Conservation (phyloP, 2,113 vertebrate genomes). For the Engraulis encrasicolus region DNA sequence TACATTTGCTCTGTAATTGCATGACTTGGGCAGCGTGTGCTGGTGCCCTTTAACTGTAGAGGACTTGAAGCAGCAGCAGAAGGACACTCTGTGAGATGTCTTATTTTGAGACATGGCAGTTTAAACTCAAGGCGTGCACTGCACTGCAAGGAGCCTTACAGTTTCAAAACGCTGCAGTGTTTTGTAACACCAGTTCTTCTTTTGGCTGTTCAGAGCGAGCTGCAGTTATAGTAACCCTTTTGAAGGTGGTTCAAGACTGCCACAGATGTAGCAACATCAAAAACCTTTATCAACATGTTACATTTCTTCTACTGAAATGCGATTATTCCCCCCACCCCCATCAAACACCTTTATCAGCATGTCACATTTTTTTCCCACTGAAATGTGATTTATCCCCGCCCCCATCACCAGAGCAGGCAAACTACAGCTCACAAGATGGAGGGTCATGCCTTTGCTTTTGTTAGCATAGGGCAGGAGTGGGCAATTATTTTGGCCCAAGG, state of each 20-base stretch:
- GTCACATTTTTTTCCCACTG: too few relatives aligned
- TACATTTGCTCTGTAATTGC: neutral
- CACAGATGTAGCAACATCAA: neutral
- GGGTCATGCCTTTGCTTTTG: too few relatives aligned
- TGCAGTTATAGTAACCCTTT: neutral
- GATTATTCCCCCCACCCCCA: neutral
- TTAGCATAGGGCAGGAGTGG: too few relatives aligned
- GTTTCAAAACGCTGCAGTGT: neutral
- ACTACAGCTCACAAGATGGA: too few relatives aligned
- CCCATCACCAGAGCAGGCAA: too few relatives aligned
- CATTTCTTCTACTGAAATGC: neutral
- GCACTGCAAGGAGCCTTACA: neutral
- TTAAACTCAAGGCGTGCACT: neutral
- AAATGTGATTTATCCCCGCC: too few relatives aligned
- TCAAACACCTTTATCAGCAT: too few relatives aligned
- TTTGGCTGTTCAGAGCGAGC: neutral
- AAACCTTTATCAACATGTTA: neutral
- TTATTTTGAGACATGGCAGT: neutral
- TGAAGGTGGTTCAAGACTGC: neutral
- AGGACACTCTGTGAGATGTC: neutral
- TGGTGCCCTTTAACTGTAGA: neutral
- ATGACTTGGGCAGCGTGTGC: neutral
- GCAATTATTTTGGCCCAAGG: too few relatives aligned
- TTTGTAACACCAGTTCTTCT: constrained; percentile 10
- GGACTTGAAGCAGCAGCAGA: neutral